Conservation (phyloP, 2,113 vertebrate genomes). For the Pagrus major region DNA sequence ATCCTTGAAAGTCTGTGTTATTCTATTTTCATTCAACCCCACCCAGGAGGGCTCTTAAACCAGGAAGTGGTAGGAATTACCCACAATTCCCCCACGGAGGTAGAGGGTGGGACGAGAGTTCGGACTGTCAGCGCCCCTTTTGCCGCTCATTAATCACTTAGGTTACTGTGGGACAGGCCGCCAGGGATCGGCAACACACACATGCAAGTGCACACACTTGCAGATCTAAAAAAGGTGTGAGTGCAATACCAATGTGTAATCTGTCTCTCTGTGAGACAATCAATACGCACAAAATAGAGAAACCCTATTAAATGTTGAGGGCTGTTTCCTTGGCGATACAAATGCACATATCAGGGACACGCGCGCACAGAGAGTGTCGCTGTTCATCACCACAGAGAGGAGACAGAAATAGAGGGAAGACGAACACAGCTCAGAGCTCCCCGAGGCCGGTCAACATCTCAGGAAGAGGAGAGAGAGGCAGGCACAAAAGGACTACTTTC, state of each 20-base stretch:
- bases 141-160: slow-evolving; percentile 69
- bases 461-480: slow-evolving; percentile 10
- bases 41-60: slow-evolving; percentile 52
- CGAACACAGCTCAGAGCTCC: slow-evolving; percentile 49
- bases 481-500: slow-evolving; percentile 62
- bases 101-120: slow-evolving; percentile 39
- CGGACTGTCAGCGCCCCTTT: slow-evolving; percentile 62
- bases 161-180: slow-evolving; percentile 55
- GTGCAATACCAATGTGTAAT: slow-evolving; percentile 25
- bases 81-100: slow-evolving; percentile 51
- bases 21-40: slow-evolving; percentile 6
- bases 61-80: slow-evolving; percentile 66
- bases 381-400: slow-evolving; percentile 51
- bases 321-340: slow-evolving; percentile 45
- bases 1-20: slow-evolving; percentile 14
- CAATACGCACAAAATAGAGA: slow-evolving; percentile 32
- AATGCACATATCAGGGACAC: slow-evolving; percentile 17
- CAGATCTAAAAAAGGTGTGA: slow-evolving; percentile 39
- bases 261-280: slow-evolving; percentile 30
- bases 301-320: slow-evolving; percentile 30
- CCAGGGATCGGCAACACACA: slow-evolving; percentile 20
- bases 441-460: slow-evolving; percentile 57
- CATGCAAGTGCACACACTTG: background rate
- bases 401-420: slow-evolving; percentile 58
- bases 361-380: background rate